phyloP scores from a whole-genome alignment of 2,113 vertebrate genomes.

The Pelecanoides urinatrix region DNA sequence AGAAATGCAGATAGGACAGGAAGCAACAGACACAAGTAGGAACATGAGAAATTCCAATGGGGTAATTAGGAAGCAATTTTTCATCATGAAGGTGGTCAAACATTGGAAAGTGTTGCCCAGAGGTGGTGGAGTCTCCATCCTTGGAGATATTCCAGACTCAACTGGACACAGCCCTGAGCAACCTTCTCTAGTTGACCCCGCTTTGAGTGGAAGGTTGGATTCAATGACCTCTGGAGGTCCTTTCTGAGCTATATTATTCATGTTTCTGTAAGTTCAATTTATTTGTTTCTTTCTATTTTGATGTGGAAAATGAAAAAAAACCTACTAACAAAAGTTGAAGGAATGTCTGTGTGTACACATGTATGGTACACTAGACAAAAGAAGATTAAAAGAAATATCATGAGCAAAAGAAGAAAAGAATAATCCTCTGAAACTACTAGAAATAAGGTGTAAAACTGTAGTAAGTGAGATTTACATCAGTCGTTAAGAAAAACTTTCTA shows the following conservation, averaged over 20 bases:
- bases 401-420: neutral
- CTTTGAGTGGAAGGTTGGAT: neutral
- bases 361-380: neutral
- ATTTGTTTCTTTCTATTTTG: neutral
- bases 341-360: neutral
- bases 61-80: neutral
- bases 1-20: neutral
- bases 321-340: neutral
- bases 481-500: neutral
- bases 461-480: neutral
- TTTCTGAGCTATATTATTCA: neutral
- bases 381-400: neutral
- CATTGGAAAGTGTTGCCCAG: neutral
- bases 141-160: neutral
- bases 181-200: neutral
- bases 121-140: neutral
- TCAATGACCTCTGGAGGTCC: neutral
- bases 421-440: neutral
- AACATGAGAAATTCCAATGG: neutral
- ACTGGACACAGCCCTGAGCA: neutral
- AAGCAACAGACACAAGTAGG: neutral
- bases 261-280: neutral
- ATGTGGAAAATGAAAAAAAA: neutral
- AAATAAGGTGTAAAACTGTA: neutral
- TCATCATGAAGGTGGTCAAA: neutral